Conservation (phyloP, 1,140 invertebrate genomes). For the Euura saliciscinereae region DNA sequence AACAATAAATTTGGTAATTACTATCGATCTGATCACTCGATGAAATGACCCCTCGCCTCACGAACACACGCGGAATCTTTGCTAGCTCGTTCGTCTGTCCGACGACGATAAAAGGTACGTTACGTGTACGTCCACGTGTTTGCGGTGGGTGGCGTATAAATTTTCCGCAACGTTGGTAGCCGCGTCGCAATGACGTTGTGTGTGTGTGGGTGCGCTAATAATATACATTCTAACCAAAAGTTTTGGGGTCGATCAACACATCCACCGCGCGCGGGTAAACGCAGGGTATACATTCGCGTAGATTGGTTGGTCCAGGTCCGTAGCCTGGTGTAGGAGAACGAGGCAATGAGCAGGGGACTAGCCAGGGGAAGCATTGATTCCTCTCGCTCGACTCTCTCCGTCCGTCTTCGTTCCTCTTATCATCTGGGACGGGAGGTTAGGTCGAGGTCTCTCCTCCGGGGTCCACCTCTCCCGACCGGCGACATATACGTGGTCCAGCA, state of each 20-base stretch:
- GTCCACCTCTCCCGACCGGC: neutral
- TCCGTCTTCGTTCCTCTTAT: neutral
- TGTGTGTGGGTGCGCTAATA: neutral
- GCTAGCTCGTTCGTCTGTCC: too few species aligned
- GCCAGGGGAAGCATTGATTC: neutral
- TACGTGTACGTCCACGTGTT: too few species aligned
- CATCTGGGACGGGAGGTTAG: too few species aligned
- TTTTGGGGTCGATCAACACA: too few species aligned
- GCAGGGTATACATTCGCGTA: neutral
- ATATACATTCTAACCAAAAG: neutral
- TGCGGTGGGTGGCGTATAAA: neutral
- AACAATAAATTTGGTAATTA: too few species aligned
- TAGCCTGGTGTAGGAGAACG: neutral
- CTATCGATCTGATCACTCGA: too few species aligned
- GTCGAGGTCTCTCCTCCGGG: neutral
- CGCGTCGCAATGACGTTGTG: neutral
- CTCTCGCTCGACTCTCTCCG: neutral
- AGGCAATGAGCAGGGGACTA: too few species aligned
- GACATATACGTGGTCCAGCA: constrained; percentile 5
- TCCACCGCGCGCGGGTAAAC: neutral
- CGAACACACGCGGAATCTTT: too few species aligned
- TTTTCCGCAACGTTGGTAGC: neutral
- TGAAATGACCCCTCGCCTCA: too few species aligned
- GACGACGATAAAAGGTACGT: too few species aligned
- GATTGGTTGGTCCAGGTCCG: neutral